Evolutionary conservation across 1,140 invertebrate genomes (phyloP).

Genomic region (Galleria mellonella): DNA sequence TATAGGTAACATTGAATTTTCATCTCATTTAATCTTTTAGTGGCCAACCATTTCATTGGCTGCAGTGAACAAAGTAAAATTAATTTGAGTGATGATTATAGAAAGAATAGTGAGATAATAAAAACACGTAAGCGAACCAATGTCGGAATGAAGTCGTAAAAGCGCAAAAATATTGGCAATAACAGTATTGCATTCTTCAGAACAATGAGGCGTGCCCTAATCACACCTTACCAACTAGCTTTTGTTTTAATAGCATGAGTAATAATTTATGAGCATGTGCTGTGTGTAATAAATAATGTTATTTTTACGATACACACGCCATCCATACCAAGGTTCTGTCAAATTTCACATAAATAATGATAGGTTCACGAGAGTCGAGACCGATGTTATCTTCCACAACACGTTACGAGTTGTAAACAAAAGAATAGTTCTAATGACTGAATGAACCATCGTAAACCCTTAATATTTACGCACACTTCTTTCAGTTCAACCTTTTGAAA

Average conservation of each 20-base stretch:
- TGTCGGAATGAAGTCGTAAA: slow-evolving; percentile 42
- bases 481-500: slow-evolving; percentile 58
- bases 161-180: slow-evolving; percentile 48
- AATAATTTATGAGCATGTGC: slow-evolving; percentile 48
- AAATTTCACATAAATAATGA: slow-evolving; percentile 72
- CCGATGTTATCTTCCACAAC: slow-evolving; percentile 57
- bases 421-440: slow-evolving; percentile 58
- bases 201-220: slow-evolving; percentile 52
- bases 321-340: slow-evolving; percentile 37
- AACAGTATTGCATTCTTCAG: slow-evolving; percentile 45
- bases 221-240: slow-evolving; percentile 54
- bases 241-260: slow-evolving; percentile 67
- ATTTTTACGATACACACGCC: slow-evolving; percentile 45
- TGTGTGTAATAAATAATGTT: slow-evolving; percentile 53
- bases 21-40: too few relatives aligned
- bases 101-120: neutral
- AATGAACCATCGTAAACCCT: slow-evolving; percentile 63
- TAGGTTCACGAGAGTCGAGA: slow-evolving; percentile 25
- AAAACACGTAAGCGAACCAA: slow-evolving; percentile 20
- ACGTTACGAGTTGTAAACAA: slow-evolving; percentile 62
- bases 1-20: neutral
- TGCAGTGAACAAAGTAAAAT: too few relatives aligned
- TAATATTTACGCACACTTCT: slow-evolving; percentile 64
- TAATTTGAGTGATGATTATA: neutral
- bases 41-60: too few relatives aligned